These are phyloP conservation scores for Drosophila cardini DNA, from an alignment of 1,140 invertebrate species.

Conservation along the genomic window DNA sequence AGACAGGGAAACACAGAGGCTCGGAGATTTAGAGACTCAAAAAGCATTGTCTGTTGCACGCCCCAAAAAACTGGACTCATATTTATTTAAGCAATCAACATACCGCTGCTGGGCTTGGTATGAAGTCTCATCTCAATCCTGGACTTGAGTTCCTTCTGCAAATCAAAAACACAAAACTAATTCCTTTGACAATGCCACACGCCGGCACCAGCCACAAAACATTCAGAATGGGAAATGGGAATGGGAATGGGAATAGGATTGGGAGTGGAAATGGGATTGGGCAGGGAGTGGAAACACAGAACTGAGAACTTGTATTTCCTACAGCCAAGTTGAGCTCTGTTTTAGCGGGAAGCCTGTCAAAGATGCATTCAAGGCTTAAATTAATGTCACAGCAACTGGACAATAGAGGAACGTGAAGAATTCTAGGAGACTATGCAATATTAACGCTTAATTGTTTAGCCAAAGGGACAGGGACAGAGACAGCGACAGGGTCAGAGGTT, in stretches of 20 bases:
- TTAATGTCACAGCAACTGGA: constrained; percentile 82
- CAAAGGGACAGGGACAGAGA: background rate
- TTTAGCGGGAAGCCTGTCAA: constrained; percentile 67
- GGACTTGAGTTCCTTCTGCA: constrained; percentile 61
- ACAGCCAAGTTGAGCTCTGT: constrained; percentile 12
- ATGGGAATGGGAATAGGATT: background rate
- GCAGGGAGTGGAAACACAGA: constrained; percentile 17
- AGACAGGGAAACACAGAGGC: background rate
- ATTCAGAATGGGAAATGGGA: constrained; percentile 5
- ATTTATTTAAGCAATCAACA: constrained; percentile 82
- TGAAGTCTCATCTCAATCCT: constrained; percentile 16
- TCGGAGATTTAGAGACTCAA: constrained; percentile 37
- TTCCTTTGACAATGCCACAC: constrained; percentile 82
- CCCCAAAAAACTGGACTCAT: constrained; percentile 65
- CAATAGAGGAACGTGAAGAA: constrained; percentile 44
- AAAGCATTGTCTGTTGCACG: constrained; percentile 77
- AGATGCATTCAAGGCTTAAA: constrained; percentile 84
- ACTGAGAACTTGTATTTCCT: constrained; percentile 37
- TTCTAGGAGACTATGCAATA: constrained; percentile 49
- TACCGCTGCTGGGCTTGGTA: constrained; percentile 60
- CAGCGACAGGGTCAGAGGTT: background rate
- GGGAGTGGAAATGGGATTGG: too few relatives aligned
- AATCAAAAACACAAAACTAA: constrained; percentile 83
- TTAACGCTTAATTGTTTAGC: constrained; percentile 73
- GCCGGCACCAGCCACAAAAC: constrained; percentile 44